Evolutionary conservation across 2,113 vertebrate genomes (phyloP), one percentile per base, ranked within the genome.

Genomic region (Chroicocephalus ridibundus): DNA sequence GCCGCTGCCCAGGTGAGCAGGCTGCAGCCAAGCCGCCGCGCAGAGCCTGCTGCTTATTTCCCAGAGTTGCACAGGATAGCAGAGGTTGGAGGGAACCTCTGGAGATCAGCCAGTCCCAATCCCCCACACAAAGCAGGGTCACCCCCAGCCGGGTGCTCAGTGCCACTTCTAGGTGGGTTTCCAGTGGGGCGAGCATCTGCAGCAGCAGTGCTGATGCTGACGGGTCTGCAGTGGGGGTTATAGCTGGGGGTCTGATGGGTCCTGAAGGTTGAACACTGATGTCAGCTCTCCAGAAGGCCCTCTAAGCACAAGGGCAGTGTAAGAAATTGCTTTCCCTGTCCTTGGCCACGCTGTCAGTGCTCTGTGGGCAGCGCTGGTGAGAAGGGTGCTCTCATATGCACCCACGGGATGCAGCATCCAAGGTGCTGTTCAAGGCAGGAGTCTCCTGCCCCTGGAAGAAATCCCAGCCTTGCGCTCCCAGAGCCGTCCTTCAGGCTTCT

Each of bases 61-160:
- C 0, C 54, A 3, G 77, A 15, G 22, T 1, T 24, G 26, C 6
- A 0, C 6, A 9, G 49, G 29, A 13, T 0, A 19, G 66, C 60
- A 75, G 87, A 65, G 61, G 17, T 57, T 18, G 51, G 51, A 34
- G 22, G 22, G 26, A 18, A 15, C 2, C 29, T 9, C 61, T 80
- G 68, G 85, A 36, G 62, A 34, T 38, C 6, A 2, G 27, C 27
- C n/a, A 19, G 14, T 21, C 60, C 60, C n/a, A 10, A 24, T 8
- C 42, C 44, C 32, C 29, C 38, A 55, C 1, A 3, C 61, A 24
- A 29, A 47, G 22, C 38, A 17, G 58, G 10, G 22, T 38, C 51
- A 31, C 31, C 49, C n/a, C 36, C 54, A 47, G 60, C 38, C 0
- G 0, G 17, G 22, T 22, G 44, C 55, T 76, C 55, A 17, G 36